Percentiles rank a stretch among this genome's conserved stretches.
phyloP scores from a whole-genome alignment of 2,888 invertebrate genomes.

The Miltochrista miniata region DNA sequence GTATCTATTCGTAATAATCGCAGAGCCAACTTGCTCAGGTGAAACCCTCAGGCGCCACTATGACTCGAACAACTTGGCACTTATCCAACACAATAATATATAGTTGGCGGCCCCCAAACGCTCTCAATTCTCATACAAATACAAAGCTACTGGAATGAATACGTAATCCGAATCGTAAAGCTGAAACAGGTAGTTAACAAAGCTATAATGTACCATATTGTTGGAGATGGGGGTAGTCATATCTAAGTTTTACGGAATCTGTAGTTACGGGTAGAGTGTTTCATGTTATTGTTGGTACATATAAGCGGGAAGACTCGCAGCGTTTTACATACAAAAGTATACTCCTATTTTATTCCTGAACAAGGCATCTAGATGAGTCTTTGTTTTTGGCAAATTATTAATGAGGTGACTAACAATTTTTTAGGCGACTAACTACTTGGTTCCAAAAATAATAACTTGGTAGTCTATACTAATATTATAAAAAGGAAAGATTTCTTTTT shows the following conservation, averaged over 20 bases:
- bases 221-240: not conserved
- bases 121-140: conserved; percentile 19
- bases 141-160: conserved; percentile 21
- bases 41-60: conserved; percentile 37
- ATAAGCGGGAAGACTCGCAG: no score
- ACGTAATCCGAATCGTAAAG: conserved; percentile 28
- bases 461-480: no score
- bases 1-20: not conserved
- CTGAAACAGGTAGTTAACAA: conserved; percentile 21
- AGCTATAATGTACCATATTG: conserved; percentile 6
- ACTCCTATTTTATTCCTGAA: no score
- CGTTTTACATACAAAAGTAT: no score
- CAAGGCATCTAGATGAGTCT: no score
- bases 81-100: conserved; percentile 30
- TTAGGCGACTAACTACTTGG: no score
- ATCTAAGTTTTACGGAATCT: not conserved
- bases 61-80: conserved; percentile 41
- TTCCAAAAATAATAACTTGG: no score
- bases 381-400: no score
- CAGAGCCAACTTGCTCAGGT: conserved; percentile 20
- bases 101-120: conserved; percentile 20
- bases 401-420: no score
- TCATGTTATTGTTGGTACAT: no score
- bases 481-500: no score
- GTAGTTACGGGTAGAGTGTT: not conserved